Conservation (phyloP, 2,113 vertebrate species). For the Catharus minimus region DNA sequence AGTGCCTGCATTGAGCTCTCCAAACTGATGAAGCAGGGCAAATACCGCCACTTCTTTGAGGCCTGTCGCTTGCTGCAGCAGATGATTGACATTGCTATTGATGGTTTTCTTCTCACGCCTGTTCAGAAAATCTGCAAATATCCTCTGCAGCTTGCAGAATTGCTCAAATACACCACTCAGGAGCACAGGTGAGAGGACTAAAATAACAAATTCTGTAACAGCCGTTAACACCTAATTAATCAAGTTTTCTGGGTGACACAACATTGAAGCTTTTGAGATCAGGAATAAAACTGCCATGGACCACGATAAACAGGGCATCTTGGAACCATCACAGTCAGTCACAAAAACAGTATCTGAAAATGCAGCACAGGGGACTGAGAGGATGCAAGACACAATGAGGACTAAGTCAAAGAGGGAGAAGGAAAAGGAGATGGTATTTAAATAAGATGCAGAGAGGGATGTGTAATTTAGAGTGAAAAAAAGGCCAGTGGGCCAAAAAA, state of each 20-base stretch:
- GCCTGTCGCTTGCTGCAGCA: constrained; percentile 95
- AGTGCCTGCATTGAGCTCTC: constrained; percentile 88
- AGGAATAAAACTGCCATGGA: neutral
- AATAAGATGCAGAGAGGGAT: neutral
- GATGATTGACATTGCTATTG: constrained; percentile 97
- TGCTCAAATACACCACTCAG: constrained; percentile 94
- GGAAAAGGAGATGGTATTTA: neutral
- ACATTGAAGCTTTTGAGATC: neutral
- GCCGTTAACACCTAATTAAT: neutral
- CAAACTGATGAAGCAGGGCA: constrained; percentile 88
- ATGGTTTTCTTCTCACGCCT: constrained; percentile 93
- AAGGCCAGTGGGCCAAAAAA: neutral
- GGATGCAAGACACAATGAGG: neutral
- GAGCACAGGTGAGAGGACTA: constrained; percentile 85
- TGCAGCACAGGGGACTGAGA: neutral
- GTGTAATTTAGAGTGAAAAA: neutral
- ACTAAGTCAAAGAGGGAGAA: neutral
- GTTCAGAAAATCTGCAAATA: constrained; percentile 99
- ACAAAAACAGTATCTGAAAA: neutral
- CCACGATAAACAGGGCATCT: neutral
- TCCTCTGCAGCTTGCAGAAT: constrained; percentile 92
- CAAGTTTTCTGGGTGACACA: neutral
- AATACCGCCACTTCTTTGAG: constrained; percentile 96
- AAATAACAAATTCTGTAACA: accelerated
- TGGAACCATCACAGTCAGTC: neutral